Evolutionary conservation across 2,888 invertebrate species (phyloP), one percentile per base, ranked within the genome.

Genomic region (Pediacus dermestoides): DNA sequence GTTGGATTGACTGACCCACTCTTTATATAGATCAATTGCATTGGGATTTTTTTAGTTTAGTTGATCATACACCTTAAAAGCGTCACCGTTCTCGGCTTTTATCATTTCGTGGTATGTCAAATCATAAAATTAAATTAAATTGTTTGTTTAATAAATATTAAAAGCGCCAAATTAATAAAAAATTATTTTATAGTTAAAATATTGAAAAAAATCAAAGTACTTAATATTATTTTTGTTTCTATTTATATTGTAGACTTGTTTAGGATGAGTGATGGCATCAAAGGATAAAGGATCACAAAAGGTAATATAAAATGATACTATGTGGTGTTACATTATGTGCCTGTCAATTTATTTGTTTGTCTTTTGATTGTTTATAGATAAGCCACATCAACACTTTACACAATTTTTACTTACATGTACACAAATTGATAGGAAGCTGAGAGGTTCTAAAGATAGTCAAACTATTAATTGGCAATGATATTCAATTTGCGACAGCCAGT

Each of bases 21-120:
- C 67, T 70, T 69, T 68, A 69, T 69, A 67, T 70, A 69, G 67
- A 68, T 62, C 66, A 67, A 67, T 65, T 61, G 59, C 54, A 55
- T 50, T 42, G 46, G 36, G 46, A 46, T 49, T 51, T 47, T 50
- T 53, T 41, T 35, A 31, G 34, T 37, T 48, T 46, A 50, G 46
- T 47, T 27, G 41, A 34, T 35, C 34, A 30, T 26, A 23, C 16
- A 36, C 30, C 34, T 31, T 31, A n/a, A n/a, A n/a, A n/a, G n/a
- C n/a, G n/a, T n/a, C n/a, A n/a, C n/a, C n/a, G n/a, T n/a, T n/a
- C n/a, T n/a, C n/a, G n/a, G n/a, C n/a, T n/a, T n/a, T n/a, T n/a
- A n/a, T n/a, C n/a, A n/a, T n/a, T n/a, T n/a, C n/a, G n/a, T n/a
- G n/a, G n/a, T n/a, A n/a, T n/a, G n/a, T n/a, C n/a, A n/a, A n/a